These are phyloP conservation scores for Cosmopolites sordidus DNA, from an alignment of 2,888 invertebrate species.

Conservation along the genomic window DNA sequence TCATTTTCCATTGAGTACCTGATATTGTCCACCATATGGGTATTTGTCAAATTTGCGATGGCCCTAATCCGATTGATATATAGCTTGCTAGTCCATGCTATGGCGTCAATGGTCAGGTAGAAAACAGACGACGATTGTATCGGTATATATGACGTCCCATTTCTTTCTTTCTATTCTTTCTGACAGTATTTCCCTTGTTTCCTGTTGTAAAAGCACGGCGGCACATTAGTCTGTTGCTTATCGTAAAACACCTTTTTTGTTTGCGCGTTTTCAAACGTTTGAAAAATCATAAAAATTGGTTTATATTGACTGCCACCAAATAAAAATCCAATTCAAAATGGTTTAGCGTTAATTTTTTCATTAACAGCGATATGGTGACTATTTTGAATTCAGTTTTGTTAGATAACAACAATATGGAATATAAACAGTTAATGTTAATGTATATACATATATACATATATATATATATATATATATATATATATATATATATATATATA, in stretches of 20 bases:
- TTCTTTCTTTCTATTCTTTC: slow-evolving; percentile 6
- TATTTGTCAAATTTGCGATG: slow-evolving; percentile 13
- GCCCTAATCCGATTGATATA: slow-evolving; percentile 13
- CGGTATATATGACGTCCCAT: slow-evolving; percentile 9
- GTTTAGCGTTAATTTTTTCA: no score
- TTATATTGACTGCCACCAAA: no score
- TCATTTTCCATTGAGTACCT: slow-evolving; percentile 8
- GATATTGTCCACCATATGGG: slow-evolving; percentile 6
- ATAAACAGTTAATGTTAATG: no score
- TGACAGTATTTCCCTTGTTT: slow-evolving; percentile 1
- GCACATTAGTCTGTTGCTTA: slow-evolving; percentile 13
- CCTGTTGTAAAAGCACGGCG: slow-evolving; percentile 11
- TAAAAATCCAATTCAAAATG: no score
- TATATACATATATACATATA: no score
- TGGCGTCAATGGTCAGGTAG: slow-evolving; percentile 10
- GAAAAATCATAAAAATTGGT: no score
- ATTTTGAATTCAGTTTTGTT: no score
- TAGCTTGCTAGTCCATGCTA: slow-evolving; percentile 6
- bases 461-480: no score
- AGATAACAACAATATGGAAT: no score
- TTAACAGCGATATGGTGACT: no score
- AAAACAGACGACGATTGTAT: background rate
- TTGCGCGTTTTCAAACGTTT: no score
- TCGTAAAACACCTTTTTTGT: slow-evolving; percentile 14
- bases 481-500: no score